Percentiles rank a stretch among this genome's conserved stretches.
These are phyloP conservation scores for Hormaphis cornu DNA, from an alignment of 1,140 invertebrate genomes.

Conservation along the genomic window DNA sequence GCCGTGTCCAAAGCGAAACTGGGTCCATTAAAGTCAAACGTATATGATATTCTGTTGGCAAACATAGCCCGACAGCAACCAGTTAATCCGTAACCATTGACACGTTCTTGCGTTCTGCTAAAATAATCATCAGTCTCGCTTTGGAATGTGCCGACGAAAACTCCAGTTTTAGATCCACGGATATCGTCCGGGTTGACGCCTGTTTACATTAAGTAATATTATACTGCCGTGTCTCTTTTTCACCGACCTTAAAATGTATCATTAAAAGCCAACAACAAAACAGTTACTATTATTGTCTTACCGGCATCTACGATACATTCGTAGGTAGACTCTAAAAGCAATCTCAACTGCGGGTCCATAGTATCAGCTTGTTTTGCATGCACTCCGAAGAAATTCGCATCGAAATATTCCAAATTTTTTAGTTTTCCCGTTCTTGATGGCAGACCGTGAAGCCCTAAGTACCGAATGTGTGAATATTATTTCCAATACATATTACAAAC, in stretches of 20 bases:
- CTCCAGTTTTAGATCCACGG: constrained; percentile 77
- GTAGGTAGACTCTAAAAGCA: constrained; percentile 82
- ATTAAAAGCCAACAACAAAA: too few species aligned
- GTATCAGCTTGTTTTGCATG: constrained; percentile 85
- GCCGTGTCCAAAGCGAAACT: constrained; percentile 91
- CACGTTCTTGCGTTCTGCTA: constrained; percentile 59
- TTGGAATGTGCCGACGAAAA: constrained; percentile 78
- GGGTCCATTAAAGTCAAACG: constrained; percentile 86
- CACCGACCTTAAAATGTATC: too few species aligned
- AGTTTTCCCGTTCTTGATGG: constrained; percentile 80
- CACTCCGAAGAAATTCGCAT: constrained; percentile 88
- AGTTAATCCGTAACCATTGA: constrained; percentile 86
- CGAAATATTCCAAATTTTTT: constrained; percentile 77
- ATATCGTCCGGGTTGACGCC: constrained; percentile 68
- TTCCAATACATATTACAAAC: background rate
- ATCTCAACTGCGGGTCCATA: constrained; percentile 90
- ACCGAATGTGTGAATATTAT: background rate
- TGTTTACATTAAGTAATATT: constrained; percentile 41
- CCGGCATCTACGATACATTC: constrained; percentile 93
- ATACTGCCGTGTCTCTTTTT: too few species aligned
- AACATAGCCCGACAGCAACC: constrained; percentile 93
- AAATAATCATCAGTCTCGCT: constrained; percentile 80
- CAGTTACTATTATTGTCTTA: too few species aligned
- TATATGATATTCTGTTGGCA: constrained; percentile 87
- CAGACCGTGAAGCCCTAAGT: constrained; percentile 59